Percentiles rank a stretch among this genome's conserved stretches.
Conservation (phyloP, 2,888 invertebrate species). For the Nysson spinosus region DNA sequence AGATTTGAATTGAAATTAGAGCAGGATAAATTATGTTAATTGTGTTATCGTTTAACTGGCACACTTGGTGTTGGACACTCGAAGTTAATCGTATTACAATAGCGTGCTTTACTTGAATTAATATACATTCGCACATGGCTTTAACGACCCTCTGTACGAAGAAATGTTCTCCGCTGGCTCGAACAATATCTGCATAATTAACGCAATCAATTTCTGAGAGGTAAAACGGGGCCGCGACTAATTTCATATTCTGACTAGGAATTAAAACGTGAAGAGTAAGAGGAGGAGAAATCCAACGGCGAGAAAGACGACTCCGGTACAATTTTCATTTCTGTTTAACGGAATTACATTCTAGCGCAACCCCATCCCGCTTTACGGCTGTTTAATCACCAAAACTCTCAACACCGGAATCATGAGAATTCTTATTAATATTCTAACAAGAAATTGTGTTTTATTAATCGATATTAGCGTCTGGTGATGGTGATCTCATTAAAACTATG, state of each 20-base stretch:
- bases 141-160: slow-evolving; percentile 17
- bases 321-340: slow-evolving; percentile 25
- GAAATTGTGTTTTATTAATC: no score
- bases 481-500: no score
- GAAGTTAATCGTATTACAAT: slow-evolving; percentile 9
- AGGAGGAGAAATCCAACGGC: slow-evolving; percentile 7
- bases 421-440: background rate
- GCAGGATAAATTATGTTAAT: no score
- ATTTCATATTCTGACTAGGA: slow-evolving; percentile 44
- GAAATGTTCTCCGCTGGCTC: slow-evolving; percentile 10
- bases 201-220: slow-evolving; percentile 32
- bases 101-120: slow-evolving; percentile 23
- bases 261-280: slow-evolving; percentile 31
- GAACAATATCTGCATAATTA: slow-evolving; percentile 45
- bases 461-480: no score
- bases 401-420: background rate
- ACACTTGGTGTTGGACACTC: no score
- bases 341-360: slow-evolving; percentile 16
- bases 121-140: slow-evolving; percentile 30
- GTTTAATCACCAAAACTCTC: slow-evolving; percentile 5
- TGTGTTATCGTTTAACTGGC: no score
- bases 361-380: background rate
- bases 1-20: no score
- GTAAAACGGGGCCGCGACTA: slow-evolving; percentile 20
- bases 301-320: slow-evolving; percentile 11